A percentile compares a stretch with the other conserved stretches of the same genome.
Evolutionary conservation across 2,797 vertebrate genomes (phyloP).

Genomic region (Prionace glauca): DNA sequence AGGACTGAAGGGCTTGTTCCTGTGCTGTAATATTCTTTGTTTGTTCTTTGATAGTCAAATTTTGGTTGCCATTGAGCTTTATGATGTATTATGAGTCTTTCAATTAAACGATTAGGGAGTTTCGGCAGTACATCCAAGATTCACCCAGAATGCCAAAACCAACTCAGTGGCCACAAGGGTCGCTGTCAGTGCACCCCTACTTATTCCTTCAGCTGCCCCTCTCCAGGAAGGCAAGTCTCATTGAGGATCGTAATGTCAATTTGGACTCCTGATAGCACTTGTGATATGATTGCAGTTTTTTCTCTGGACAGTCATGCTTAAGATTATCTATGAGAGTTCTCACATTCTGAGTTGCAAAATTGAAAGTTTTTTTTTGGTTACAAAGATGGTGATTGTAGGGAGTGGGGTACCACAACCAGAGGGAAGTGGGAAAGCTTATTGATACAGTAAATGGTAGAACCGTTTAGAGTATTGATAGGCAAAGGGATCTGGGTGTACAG

Average conservation of each 20-base stretch:
- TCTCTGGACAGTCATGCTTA: not conserved
- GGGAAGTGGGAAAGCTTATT: too few species aligned
- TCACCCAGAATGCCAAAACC: not conserved
- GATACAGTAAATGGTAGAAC: too few species aligned
- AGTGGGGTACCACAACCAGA: too few species aligned
- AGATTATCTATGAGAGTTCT: not conserved
- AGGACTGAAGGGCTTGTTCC: too few species aligned
- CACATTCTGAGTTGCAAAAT: not conserved
- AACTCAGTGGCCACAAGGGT: not conserved
- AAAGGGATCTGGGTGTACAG: too few species aligned
- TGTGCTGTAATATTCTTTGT: too few species aligned
- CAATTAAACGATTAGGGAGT: not conserved
- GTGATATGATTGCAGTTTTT: not conserved
- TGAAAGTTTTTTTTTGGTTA: not conserved
- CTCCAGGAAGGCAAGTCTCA: not conserved
- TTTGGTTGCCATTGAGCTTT: too few species aligned
- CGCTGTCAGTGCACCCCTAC: not conserved
- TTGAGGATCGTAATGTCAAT: not conserved
- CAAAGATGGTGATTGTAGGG: not conserved
- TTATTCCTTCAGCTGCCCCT: not conserved
- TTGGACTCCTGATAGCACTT: not conserved
- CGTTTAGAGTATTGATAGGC: too few species aligned
- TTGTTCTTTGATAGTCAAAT: too few species aligned
- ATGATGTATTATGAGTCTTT: not conserved
- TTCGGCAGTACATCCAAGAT: not conserved